Evolutionary conservation across 2,888 invertebrate genomes (phyloP).

Genomic region (Strigamia crassipes): DNA sequence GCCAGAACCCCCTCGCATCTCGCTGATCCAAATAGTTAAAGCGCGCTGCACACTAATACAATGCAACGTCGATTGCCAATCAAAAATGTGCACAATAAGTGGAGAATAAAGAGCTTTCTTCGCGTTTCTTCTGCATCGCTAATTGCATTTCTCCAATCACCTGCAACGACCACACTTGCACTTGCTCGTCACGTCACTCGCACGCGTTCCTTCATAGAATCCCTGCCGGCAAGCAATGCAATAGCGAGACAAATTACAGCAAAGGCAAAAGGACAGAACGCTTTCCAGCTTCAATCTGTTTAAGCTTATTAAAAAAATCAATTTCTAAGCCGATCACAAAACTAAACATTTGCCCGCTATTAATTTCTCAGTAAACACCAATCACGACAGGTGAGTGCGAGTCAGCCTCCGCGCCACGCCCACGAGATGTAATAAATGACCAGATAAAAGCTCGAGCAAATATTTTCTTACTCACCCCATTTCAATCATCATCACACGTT

Average conservation of each 20-base stretch:
- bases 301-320: conserved; percentile 13
- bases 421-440: background rate
- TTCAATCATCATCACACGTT: conserved; percentile 6
- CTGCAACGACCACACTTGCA: background rate
- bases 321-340: background rate
- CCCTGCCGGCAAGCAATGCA: background rate
- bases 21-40: background rate
- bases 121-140: background rate
- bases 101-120: background rate
- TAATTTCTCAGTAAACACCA: background rate
- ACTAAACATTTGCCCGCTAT: background rate
- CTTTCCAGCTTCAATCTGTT: background rate
- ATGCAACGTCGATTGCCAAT: conserved; percentile 17
- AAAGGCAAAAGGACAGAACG: background rate
- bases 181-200: conserved; percentile 23
- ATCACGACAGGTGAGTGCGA: background rate
- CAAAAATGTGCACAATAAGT: conserved; percentile 19
- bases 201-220: background rate
- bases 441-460: background rate
- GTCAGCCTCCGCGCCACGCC: background rate
- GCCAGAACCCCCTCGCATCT: background rate
- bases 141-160: conserved; percentile 2
- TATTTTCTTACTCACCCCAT: conserved; percentile 2
- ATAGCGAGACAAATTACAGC: conserved; percentile 11
- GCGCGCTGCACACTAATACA: conserved; percentile 1